phyloP scores from a whole-genome alignment of 2,888 invertebrate genomes.

The Chymomyza amoena region DNA sequence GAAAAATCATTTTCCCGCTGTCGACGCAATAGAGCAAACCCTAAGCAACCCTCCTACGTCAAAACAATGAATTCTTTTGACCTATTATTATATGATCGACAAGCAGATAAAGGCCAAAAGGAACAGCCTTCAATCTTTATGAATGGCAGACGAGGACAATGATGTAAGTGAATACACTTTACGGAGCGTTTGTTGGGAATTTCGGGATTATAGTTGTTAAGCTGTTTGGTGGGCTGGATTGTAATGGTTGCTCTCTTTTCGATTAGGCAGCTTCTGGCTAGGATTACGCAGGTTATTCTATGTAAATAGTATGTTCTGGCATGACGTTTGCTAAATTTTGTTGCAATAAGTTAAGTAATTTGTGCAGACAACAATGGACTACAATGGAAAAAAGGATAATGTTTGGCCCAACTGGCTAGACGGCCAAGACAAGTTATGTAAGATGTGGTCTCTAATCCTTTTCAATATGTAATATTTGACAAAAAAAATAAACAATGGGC shows the following conservation, averaged over 20 bases:
- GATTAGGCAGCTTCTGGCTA: not conserved
- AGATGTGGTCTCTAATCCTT: not conserved
- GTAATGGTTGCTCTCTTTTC: not conserved
- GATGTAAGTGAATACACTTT: slow-evolving; percentile 42
- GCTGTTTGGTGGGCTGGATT: slow-evolving; percentile 58
- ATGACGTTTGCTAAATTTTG: not conserved
- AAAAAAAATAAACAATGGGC: not conserved
- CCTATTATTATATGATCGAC: not conserved
- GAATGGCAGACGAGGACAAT: not conserved
- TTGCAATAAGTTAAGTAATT: not conserved
- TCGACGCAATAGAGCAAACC: not conserved
- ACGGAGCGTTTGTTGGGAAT: slow-evolving; percentile 55
- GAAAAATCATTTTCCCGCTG: not conserved
- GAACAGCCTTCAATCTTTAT: not conserved
- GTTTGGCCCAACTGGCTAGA: not conserved
- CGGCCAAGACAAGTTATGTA: not conserved
- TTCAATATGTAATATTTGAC: not conserved
- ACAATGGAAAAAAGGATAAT: not conserved
- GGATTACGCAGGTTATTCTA: not conserved
- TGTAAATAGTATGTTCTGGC: not conserved
- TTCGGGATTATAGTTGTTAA: slow-evolving; percentile 63
- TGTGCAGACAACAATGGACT: not conserved
- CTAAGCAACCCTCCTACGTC: not conserved
- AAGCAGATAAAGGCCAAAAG: not conserved
- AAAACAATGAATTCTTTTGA: not conserved